Percentiles rank a stretch among this genome's conserved stretches.
These are phyloP conservation scores for Grapholita molesta DNA, from an alignment of 1,140 invertebrate genomes.

Conservation along the genomic window DNA sequence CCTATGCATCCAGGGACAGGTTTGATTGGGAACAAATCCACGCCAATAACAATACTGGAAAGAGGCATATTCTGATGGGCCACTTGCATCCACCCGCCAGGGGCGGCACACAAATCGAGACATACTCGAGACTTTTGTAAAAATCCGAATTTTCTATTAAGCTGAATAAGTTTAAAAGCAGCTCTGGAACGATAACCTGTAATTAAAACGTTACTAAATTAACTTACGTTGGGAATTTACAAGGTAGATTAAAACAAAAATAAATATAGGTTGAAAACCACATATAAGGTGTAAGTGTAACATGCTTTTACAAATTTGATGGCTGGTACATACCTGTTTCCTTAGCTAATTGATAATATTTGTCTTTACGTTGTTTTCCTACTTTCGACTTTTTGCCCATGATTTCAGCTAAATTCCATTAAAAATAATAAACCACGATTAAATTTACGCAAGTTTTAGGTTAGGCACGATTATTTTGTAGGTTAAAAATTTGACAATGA, in stretches of 20 bases:
- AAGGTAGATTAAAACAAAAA: too few species aligned
- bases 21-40: constrained; percentile 98
- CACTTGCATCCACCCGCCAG: constrained; percentile 99
- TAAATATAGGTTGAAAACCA: constrained; percentile 12
- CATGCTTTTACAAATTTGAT: not conserved
- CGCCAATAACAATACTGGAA: constrained; percentile 95
- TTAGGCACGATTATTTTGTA: not conserved
- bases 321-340: constrained; percentile 89
- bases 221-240: not conserved
- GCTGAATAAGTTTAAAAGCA: constrained; percentile 98
- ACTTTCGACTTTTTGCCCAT: constrained; percentile 99
- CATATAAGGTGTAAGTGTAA: not conserved
- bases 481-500: not conserved
- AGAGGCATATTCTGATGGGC: constrained; percentile 98
- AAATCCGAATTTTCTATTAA: constrained; percentile 99
- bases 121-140: constrained; percentile 97
- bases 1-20: constrained; percentile 94
- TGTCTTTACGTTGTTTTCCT: constrained; percentile 98
- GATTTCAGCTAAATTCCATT: not conserved
- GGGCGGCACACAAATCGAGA: constrained; percentile 98
- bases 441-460: not conserved
- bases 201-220: constrained; percentile 36
- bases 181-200: constrained; percentile 97
- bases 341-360: constrained; percentile 99
- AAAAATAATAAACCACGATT: not conserved